Evolutionary conservation across 2,113 vertebrate genomes (phyloP).

Genomic region (Bolborhynchus lineola): DNA sequence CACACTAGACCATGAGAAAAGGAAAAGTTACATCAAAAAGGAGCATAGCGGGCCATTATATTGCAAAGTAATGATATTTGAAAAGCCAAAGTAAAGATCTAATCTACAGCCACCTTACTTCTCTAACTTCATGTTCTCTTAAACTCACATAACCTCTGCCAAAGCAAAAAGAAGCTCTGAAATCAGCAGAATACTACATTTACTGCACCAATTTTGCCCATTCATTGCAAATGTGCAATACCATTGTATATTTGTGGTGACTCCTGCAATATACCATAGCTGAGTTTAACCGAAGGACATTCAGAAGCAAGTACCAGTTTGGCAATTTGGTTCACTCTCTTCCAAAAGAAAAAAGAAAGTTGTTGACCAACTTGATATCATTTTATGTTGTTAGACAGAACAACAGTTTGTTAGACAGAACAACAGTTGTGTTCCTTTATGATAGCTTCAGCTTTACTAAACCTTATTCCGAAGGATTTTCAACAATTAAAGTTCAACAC

Average conservation of each 20-base stretch:
- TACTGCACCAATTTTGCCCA: neutral
- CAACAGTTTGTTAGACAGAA: neutral
- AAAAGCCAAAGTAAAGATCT: neutral
- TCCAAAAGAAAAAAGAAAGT: neutral
- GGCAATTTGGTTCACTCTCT: neutral
- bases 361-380: neutral
- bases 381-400: neutral
- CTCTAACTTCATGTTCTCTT: neutral
- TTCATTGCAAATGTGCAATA: neutral
- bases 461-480: neutral
- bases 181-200: neutral
- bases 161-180: neutral
- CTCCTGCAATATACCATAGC: neutral
- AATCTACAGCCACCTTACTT: neutral
- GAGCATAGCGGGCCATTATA: accelerated
- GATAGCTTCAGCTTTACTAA: neutral
- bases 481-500: neutral
- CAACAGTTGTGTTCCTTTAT: neutral
- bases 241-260: neutral
- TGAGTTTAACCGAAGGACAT: neutral
- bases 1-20: neutral
- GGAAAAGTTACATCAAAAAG: neutral
- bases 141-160: neutral
- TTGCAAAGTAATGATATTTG: neutral
- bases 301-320: neutral